Base-by-base conservation (phyloP, 2,888 invertebrate species). In the Orchestes rusci region DNA sequence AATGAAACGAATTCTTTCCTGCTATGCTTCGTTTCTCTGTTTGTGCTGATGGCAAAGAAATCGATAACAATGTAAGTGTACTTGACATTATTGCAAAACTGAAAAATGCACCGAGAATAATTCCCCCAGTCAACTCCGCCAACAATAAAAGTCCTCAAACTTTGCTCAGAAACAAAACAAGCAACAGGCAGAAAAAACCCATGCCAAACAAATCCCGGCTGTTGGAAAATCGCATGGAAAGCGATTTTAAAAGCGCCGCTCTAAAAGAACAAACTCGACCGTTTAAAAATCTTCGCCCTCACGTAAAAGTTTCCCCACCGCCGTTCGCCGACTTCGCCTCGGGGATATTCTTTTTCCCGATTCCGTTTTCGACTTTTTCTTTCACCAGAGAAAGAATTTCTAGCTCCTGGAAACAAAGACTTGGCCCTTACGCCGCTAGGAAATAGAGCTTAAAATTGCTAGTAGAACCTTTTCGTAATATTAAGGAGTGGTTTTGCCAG, bases 401-500 rank as follows among this genome's bases (percentile, higher is more conserved):
- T 31, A 20, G 20, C 23, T 18, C 32, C 41, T 33, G 38, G 30
- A 27, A 46, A 50, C 50, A 50, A 50, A 50, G 50, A 48, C 32
- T 19, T 36, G 32, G 35, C 12, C 44, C 47, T 30, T 47, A 28
- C 20, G 23, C 27, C n/a, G 3, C 5, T 8, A 4, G 30, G 23
- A 20, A 17, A 44, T 50, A 46, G 32, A 29, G 47, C 28, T 35
- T 40, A 50, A 40, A 37, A 30, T 50, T 33, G 45, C 43, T 27
- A 28, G 35, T 29, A 33, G 7, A 8, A 42, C 27, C 43, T 34
- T 64, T 63, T 59, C 57, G 51, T 59, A 56, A 58, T 63, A 62
- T 60, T 64, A 68, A 68, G 69, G 69, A 68, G 66, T 65, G 67
- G 67, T 66, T 65, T 60, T 62, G 63, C 62, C 57, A 60, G 59